Evolutionary conservation across 1,140 invertebrate species (phyloP).

Genomic region (Pantala flavescens): DNA sequence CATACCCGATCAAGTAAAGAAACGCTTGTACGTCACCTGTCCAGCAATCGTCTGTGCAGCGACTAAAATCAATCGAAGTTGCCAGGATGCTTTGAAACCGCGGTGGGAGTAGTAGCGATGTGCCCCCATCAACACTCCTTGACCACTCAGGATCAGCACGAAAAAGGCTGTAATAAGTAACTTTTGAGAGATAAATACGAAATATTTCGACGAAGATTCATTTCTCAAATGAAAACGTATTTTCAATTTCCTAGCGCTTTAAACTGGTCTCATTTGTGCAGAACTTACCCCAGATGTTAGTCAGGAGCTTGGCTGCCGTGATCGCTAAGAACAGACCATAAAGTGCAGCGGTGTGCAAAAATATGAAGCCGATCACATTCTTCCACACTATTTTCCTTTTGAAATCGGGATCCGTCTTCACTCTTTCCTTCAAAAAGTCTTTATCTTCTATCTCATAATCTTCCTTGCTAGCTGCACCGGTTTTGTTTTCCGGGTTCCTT

Average conservation of each 20-base stretch:
- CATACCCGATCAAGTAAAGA: too few relatives aligned
- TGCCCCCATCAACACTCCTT: slow-evolving; percentile 42
- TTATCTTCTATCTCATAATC: not conserved
- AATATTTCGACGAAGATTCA: too few relatives aligned
- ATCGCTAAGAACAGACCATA: slow-evolving; percentile 52
- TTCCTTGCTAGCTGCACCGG: not conserved
- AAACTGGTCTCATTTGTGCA: not conserved
- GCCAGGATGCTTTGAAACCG: slow-evolving; percentile 39
- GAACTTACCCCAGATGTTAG: slow-evolving; percentile 43
- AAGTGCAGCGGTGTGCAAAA: slow-evolving; percentile 46
- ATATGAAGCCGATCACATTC: slow-evolving; percentile 55
- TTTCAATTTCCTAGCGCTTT: not conserved
- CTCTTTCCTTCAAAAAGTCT: not conserved
- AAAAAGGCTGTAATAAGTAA: slow-evolving; percentile 18
- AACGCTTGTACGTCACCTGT: slow-evolving; percentile 32
- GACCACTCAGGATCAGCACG: slow-evolving; percentile 26
- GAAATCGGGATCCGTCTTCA: not conserved
- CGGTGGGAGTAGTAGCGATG: slow-evolving; percentile 44
- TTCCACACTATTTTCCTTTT: slow-evolving; percentile 58
- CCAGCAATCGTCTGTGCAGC: slow-evolving; percentile 40
- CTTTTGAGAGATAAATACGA: too few relatives aligned
- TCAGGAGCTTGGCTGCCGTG: slow-evolving; percentile 36
- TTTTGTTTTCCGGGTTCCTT: too few relatives aligned
- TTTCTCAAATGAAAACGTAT: not conserved
- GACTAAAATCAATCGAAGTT: slow-evolving; percentile 35